These are phyloP conservation scores for Edolisoma coerulescens DNA, from an alignment of 2,113 vertebrate genomes.

Conservation along the genomic window DNA sequence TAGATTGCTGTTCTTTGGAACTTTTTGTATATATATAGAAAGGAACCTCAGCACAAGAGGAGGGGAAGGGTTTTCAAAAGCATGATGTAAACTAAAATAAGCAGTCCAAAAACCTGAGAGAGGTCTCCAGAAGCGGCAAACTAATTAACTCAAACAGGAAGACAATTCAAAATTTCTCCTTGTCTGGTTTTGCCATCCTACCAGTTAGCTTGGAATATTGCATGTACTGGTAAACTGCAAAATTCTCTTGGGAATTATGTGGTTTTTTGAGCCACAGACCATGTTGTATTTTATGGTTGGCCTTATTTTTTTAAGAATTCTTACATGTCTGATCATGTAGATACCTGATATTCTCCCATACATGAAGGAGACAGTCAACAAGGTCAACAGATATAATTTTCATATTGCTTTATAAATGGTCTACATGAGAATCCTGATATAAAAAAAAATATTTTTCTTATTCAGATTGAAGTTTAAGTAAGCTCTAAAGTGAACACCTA, in stretches of 20 bases:
- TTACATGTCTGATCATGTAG: neutral
- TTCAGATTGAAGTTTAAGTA: neutral
- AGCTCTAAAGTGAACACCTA: neutral
- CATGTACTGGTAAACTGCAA: neutral
- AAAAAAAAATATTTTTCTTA: neutral
- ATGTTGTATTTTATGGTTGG: neutral
- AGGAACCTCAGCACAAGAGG: neutral
- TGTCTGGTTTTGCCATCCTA: neutral
- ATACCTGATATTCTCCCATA: neutral
- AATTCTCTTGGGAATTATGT: neutral
- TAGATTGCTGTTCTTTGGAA: slow-evolving; percentile 16
- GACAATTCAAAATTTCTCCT: neutral
- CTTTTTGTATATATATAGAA: neutral
- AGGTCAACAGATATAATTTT: neutral
- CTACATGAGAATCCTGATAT: neutral
- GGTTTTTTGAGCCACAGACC: neutral
- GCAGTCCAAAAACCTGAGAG: neutral
- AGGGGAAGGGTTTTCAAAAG: neutral
- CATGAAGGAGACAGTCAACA: neutral
- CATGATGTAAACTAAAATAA: neutral
- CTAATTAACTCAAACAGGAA: neutral
- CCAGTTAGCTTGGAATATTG: neutral
- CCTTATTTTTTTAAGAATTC: neutral
- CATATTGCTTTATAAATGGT: neutral
- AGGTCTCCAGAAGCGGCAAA: neutral